phyloP scores from a whole-genome alignment of 2,888 invertebrate genomes.

The Girardia tigrina region DNA sequence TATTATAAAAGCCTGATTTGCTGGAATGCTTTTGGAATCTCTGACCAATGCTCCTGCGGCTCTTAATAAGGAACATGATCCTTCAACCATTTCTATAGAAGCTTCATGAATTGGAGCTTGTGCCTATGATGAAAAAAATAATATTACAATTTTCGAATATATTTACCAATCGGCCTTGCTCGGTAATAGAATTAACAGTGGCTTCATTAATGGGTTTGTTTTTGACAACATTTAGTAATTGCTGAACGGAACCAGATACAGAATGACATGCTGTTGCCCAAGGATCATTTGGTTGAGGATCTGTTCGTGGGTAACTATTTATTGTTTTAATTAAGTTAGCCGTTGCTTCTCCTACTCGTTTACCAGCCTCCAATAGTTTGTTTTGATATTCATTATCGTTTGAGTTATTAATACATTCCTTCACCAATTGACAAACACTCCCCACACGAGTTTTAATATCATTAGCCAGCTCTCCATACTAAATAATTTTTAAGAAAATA shows the following conservation, averaged over 20 bases:
- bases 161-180: background rate
- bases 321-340: slow-evolving; percentile 2
- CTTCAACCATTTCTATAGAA: background rate
- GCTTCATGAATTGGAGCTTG: background rate
- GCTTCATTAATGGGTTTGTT: background rate
- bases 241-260: background rate
- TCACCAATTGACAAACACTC: slow-evolving; percentile 3
- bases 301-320: background rate
- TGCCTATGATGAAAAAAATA: background rate
- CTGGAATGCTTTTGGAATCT: slow-evolving; percentile 13
- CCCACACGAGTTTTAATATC: background rate
- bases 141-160: background rate
- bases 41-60: background rate
- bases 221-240: background rate
- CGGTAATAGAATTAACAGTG: background rate
- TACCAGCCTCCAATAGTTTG: background rate
- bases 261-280: background rate
- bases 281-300: background rate
- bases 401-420: background rate
- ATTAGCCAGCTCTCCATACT: background rate
- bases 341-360: background rate
- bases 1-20: background rate
- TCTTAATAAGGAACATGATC: background rate
- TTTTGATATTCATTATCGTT: background rate
- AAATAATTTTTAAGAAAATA: too few relatives aligned